Evolutionary conservation across 2,888 invertebrate species (phyloP).

Genomic region (Catonia carolina): DNA sequence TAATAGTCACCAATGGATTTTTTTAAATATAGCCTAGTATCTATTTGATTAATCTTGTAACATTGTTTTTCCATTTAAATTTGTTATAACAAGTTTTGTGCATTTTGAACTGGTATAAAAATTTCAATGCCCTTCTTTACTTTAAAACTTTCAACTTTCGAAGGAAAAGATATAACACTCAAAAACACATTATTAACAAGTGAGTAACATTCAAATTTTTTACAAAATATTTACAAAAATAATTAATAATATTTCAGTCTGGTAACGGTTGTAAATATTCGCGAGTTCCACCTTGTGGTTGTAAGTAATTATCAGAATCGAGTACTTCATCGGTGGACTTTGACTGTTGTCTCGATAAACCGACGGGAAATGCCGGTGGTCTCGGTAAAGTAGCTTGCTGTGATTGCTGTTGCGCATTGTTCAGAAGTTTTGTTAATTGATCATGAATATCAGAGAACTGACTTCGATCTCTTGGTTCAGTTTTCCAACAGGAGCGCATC

Average conservation of each 20-base stretch:
- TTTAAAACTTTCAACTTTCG: too few relatives aligned
- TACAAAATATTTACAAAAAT: too few relatives aligned
- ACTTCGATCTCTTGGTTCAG: slow-evolving; percentile 69
- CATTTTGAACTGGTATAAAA: too few relatives aligned
- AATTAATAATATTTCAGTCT: slow-evolving; percentile 23
- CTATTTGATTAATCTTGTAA: too few relatives aligned
- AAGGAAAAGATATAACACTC: too few relatives aligned
- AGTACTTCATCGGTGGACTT: slow-evolving; percentile 42
- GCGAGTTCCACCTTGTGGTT: slow-evolving; percentile 50
- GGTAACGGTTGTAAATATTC: slow-evolving; percentile 55
- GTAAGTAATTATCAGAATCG: slow-evolving; percentile 61
- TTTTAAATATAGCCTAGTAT: too few relatives aligned
- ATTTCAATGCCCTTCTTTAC: too few relatives aligned
- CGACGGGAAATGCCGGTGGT: slow-evolving; percentile 29
- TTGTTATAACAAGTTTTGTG: too few relatives aligned
- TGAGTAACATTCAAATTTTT: too few relatives aligned
- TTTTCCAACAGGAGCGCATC: slow-evolving; percentile 75
- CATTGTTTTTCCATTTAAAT: too few relatives aligned
- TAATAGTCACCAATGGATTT: too few relatives aligned
- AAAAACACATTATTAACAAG: too few relatives aligned
- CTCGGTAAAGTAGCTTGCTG: slow-evolving; percentile 28
- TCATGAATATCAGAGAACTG: slow-evolving; percentile 63
- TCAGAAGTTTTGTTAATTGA: slow-evolving; percentile 48
- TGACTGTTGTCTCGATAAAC: slow-evolving; percentile 7
- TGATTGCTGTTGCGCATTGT: slow-evolving; percentile 3